Base-by-base conservation (phyloP, 2,113 vertebrate genomes). In the Upupa epops region DNA sequence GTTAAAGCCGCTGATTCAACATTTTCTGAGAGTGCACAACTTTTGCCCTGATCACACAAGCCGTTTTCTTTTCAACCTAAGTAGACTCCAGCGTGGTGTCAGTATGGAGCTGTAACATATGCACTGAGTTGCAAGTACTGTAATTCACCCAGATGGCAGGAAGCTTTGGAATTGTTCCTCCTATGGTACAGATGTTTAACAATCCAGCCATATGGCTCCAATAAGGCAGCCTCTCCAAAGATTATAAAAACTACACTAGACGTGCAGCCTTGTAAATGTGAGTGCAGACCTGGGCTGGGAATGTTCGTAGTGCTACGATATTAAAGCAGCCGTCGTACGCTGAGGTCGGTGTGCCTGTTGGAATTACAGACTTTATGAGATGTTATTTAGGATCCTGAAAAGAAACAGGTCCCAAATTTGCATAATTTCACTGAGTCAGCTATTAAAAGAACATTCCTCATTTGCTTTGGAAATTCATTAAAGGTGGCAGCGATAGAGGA, bases 121-220 rank as follows among this genome's bases (percentile, higher is more conserved):
- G 90, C 77, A 31, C 22, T 42, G 86, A 88, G 89, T 25, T 34
- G 66, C 90, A 90, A 93, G 79, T 45, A 91, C 45, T 75, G 55
- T 89, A 91, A 96, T 93, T 95, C 93, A 88, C 84, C 96, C 97
- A 97, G 97, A 97, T 97, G 97, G 96, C 83, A 86, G 94, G 89
- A 90, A 88, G 94, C 90, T 96, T 85, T 95, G 51, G 28, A 95
- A 95, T 84, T 80, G 89, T 77, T 94, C 68, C 88, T 95, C 90
- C 95, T 94, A 54, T 29, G 87, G 93, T 96, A 93, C 97, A 98
- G 97, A 97, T 97, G 97, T 97, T 96, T 92, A 95, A 94, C 96
- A 89, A 56, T 96, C 94, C 77, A 94, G 87, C 96, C 97, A 96
- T 96, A 94, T 97, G 98, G 96, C 87, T 93, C 85, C 88, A 93